Base-by-base conservation (phyloP, 2,888 invertebrate genomes). In the Cecidostiba fungosa region DNA sequence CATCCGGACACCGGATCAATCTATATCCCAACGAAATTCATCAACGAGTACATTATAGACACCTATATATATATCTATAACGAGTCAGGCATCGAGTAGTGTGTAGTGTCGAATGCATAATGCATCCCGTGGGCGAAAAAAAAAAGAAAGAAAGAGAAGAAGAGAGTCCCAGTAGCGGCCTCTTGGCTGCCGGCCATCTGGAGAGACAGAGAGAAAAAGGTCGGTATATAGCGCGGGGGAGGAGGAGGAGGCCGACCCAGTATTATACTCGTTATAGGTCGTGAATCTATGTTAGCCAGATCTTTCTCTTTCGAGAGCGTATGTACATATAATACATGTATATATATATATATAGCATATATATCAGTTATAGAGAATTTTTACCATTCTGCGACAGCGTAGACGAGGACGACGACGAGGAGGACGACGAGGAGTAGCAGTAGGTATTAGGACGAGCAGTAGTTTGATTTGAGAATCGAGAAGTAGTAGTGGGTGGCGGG, bases 401-500 rank as follows among this genome's bases (percentile, higher is more conserved):
- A 1, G 32, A 32, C 32, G 32, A 32, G n/a, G n/a, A n/a, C n/a
- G n/a, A n/a, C n/a, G n/a, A n/a, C n/a, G n/a, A n/a, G n/a, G n/a
- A n/a, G n/a, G n/a, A n/a, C n/a, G n/a, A n/a, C n/a, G n/a, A n/a
- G n/a, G n/a, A n/a, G n/a, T n/a, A n/a, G 43, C 12, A 43, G 43
- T 12, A 10, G 10, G 43, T 6, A 6, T 6, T 6, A 4, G 1
- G 36, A 5, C 6, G 6, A 32, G 36, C 36, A 36, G 3, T 10
- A 10, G 43, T 2, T 43, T 10, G 43, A 43, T 16, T 19, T 0
- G 16, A 16, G 19, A 50, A 19, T 50, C 16, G 16, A 16, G 1
- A 43, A 43, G 54, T n/a, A 8, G 54, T 19, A 19, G 1, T 43
- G 2, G 16, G 90, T 91, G 90, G 90, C 90, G 91, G 93, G 91